phyloP scores from a whole-genome alignment of 2,797 vertebrate species.

The Rachycentron canadum region DNA sequence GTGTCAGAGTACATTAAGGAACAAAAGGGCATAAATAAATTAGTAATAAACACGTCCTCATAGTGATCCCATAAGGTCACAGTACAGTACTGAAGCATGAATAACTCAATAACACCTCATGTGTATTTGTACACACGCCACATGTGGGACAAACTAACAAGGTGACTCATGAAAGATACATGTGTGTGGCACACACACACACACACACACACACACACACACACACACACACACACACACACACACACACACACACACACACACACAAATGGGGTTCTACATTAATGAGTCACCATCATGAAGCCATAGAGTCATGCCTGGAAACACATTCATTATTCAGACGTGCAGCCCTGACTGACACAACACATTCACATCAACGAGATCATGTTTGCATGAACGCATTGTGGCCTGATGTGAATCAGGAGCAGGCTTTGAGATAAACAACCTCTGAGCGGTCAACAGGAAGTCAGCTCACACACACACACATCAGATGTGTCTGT shows the following conservation, averaged over 20 bases:
- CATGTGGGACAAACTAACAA: constrained; percentile 32
- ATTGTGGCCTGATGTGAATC: constrained; percentile 21
- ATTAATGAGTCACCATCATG: constrained; percentile 53
- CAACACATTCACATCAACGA: constrained; percentile 51
- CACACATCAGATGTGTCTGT: not conserved
- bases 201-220: too few relatives aligned
- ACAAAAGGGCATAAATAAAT: constrained; percentile 2
- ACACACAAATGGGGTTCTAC: constrained; percentile 12
- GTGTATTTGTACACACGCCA: constrained; percentile 12
- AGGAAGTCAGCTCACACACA: constrained; percentile 7
- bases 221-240: not conserved
- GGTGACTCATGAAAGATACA: constrained; percentile 34
- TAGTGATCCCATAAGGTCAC: constrained; percentile 8
- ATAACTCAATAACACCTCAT: constrained; percentile 18
- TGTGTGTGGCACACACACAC: constrained; percentile 8
- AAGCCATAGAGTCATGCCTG: constrained; percentile 50
- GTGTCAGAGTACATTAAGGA: not conserved
- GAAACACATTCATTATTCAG: constrained; percentile 73
- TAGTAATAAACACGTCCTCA: not conserved
- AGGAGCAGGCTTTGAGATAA: constrained; percentile 34
- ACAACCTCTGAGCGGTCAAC: constrained; percentile 32
- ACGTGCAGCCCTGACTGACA: constrained; percentile 47
- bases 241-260: not conserved
- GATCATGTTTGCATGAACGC: constrained; percentile 52
- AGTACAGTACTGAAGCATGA: not conserved